Evolutionary conservation across 2,797 vertebrate genomes (phyloP).

Genomic region (Furcifer pardalis): DNA sequence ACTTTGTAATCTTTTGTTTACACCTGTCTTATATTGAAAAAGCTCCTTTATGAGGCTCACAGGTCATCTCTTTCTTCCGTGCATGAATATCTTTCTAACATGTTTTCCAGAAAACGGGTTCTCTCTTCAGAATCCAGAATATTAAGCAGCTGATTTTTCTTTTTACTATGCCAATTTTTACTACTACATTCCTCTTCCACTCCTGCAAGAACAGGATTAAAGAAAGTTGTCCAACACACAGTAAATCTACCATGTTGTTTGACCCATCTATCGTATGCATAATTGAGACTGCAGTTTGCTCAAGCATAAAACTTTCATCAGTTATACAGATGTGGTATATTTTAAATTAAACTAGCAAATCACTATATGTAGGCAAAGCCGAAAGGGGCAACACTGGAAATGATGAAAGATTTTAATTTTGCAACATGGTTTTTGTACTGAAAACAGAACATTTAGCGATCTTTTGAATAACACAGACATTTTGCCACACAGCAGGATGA

Average conservation of each 20-base stretch:
- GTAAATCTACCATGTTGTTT: neutral
- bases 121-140: neutral
- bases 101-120: neutral
- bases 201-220: constrained; percentile 9
- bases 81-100: neutral
- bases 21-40: no score
- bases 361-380: neutral
- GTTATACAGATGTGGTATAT: constrained; percentile 7
- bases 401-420: constrained; percentile 12
- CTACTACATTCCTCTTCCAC: neutral
- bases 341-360: constrained; percentile 29
- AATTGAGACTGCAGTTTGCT: neutral
- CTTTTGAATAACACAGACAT: constrained; percentile 4
- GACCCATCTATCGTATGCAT: neutral
- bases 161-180: neutral
- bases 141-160: neutral
- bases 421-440: neutral
- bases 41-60: neutral
- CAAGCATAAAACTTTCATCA: neutral
- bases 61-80: neutral
- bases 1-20: no score
- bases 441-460: neutral
- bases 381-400: neutral
- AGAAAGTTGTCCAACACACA: neutral
- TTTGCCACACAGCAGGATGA: neutral